phyloP scores from a whole-genome alignment of 2,797 vertebrate species.

The Pipistrellus nathusii region DNA sequence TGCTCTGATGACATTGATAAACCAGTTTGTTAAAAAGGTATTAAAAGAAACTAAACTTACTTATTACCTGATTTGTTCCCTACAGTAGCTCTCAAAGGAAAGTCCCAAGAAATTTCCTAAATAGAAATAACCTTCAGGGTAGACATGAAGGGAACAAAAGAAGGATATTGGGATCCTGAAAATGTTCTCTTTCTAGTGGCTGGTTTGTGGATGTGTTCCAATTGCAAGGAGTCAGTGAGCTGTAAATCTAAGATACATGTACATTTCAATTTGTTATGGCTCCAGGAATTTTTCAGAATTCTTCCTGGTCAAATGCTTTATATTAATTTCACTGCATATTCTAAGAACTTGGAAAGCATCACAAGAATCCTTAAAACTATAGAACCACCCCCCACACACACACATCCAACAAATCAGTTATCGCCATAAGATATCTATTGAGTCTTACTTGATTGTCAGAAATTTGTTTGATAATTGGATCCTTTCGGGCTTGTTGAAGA shows the following conservation, averaged over 20 bases:
- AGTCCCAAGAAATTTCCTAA: background rate
- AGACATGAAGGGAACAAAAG: background rate
- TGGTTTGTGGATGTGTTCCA: background rate
- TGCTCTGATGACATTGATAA: background rate
- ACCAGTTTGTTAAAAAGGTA: background rate
- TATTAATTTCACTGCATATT: background rate
- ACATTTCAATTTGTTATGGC: background rate
- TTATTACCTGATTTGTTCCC: background rate
- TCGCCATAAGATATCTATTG: fast-evolving
- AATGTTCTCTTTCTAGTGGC: background rate
- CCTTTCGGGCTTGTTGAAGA: conserved; percentile 91
- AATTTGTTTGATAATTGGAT: conserved; percentile 93
- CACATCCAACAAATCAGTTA: background rate
- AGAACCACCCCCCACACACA: background rate
- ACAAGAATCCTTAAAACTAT: background rate
- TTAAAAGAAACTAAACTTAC: background rate
- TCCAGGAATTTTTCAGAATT: background rate
- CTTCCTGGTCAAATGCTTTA: background rate
- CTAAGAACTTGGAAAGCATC: background rate
- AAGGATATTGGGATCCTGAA: background rate
- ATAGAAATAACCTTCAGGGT: background rate
- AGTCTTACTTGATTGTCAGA: conserved; percentile 93
- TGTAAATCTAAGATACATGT: background rate
- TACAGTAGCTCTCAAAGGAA: background rate
- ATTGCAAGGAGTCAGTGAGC: background rate